Conservation (phyloP, 1,140 invertebrate genomes). For the Drosophila parabipectinata region DNA sequence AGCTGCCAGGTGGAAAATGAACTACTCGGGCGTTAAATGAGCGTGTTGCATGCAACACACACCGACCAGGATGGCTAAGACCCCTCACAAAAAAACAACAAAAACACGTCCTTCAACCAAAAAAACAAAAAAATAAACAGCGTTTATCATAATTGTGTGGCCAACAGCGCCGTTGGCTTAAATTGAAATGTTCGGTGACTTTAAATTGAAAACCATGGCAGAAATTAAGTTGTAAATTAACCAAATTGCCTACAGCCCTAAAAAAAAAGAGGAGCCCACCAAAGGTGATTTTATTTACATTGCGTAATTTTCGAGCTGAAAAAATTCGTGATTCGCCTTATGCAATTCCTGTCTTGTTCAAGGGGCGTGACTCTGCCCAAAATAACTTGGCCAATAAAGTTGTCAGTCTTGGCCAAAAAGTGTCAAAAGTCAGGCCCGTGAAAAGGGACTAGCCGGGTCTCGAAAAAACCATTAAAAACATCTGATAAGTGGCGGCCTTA, state of each 20-base stretch:
- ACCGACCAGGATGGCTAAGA: background rate
- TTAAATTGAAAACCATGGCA: slow-evolving; percentile 64
- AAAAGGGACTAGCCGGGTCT: background rate
- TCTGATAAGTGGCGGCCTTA: too few relatives aligned
- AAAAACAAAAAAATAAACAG: background rate
- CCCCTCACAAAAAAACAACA: slow-evolving; percentile 1
- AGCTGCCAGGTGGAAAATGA: slow-evolving; percentile 45
- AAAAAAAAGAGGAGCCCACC: slow-evolving; percentile 5
- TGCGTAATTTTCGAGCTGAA: slow-evolving; percentile 14
- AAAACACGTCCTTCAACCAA: slow-evolving; percentile 19
- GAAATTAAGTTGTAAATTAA: slow-evolving; percentile 77
- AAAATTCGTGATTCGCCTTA: slow-evolving; percentile 11
- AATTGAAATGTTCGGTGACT: slow-evolving; percentile 56
- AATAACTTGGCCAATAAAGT: slow-evolving; percentile 15
- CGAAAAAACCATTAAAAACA: too few relatives aligned
- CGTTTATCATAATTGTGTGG: slow-evolving; percentile 65
- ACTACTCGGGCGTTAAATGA: slow-evolving; percentile 48
- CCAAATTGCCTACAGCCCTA: slow-evolving; percentile 42
- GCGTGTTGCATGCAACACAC: slow-evolving; percentile 52
- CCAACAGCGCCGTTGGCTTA: slow-evolving; percentile 18
- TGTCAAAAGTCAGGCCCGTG: slow-evolving; percentile 17
- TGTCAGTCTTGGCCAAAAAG: slow-evolving; percentile 14
- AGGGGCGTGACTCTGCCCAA: slow-evolving; percentile 13
- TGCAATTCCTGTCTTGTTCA: slow-evolving; percentile 22
- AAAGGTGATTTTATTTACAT: slow-evolving; percentile 30